These are phyloP conservation scores for Rhea pennata DNA, from an alignment of 2,113 vertebrate genomes.

Conservation along the genomic window DNA sequence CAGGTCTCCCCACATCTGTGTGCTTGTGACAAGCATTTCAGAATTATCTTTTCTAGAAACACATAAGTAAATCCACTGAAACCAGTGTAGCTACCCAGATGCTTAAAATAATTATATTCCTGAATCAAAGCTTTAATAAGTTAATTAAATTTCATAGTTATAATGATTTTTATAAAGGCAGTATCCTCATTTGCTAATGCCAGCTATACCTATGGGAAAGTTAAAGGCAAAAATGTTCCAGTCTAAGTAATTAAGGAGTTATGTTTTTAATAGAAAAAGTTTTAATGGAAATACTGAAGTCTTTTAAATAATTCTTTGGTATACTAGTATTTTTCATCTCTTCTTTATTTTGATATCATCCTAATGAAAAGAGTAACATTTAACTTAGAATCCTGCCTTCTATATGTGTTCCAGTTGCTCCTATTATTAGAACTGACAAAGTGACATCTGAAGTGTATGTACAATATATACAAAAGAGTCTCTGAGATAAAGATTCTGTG, in stretches of 20 bases:
- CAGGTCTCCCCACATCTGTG: background rate
- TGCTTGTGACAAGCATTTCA: background rate
- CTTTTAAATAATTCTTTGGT: constrained; percentile 10
- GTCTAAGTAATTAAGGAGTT: background rate
- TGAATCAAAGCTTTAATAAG: background rate
- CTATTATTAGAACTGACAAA: constrained; percentile 50
- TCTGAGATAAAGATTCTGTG: constrained; percentile 21
- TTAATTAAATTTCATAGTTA: constrained; percentile 11
- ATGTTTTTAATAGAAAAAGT: background rate
- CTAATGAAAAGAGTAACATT: constrained; percentile 48
- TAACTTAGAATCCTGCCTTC: constrained; percentile 31
- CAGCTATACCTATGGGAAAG: background rate
- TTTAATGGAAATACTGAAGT: background rate
- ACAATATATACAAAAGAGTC: constrained; percentile 12
- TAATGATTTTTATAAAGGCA: background rate
- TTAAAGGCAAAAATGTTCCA: background rate
- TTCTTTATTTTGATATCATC: constrained; percentile 5
- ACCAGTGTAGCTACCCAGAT: background rate
- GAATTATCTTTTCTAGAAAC: background rate
- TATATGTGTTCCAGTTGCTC: constrained; percentile 22
- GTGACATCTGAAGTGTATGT: background rate
- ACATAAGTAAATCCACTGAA: background rate
- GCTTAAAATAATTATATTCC: constrained; percentile 15
- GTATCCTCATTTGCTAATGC: background rate
- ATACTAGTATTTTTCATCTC: constrained; percentile 2